Base-by-base conservation (phyloP, 2,797 vertebrate genomes). In the Alcedo atthis region DNA sequence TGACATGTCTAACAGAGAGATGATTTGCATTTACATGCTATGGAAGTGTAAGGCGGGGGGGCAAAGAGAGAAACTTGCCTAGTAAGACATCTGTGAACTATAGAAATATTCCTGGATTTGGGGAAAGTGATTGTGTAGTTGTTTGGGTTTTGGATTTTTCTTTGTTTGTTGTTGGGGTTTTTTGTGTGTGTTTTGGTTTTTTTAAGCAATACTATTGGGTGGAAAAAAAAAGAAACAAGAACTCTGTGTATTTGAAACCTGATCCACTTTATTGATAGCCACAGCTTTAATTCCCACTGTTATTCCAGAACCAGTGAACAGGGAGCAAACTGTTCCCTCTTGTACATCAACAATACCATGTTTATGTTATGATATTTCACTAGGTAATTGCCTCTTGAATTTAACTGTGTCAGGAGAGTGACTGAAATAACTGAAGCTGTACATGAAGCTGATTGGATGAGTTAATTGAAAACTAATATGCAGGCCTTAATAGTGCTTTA, bases 21-120 rank as follows among this genome's bases (percentile, higher is more conserved):
- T 70, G 3, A 3, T 9, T 85, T 42, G 9, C 6, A 11, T 49
- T 67, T 90, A 28, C 5, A 3, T 8, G 1, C 12, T 63, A 0
- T 51, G 43, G 18, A 68, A 51, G 18, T 74, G n/a, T 15, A 37
- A 32, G 32, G 80, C n/a, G 9, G 53, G 53, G 73, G 19, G 17
- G 21, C 25, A 71, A 26, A 59, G 43, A 45, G 7, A 66, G 30
- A 73, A 46, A 66, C 28, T 66, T 46, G 5, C 15, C 3, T 16
- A 21, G 14, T 45, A 14, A 25, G n/a, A 73, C 42, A 24, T 59
- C 6, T 70, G 1, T 43, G 26, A 78, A 13, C 11, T 75, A 13
- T 1, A 30, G 80, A 64, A 62, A 62, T 64, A 11, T 53, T 85
- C n/a, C 26, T 78, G 28, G 19, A 25, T 76, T 85, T 79, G 8